Evolutionary conservation across 1,140 invertebrate genomes (phyloP), one percentile per base, ranked within the genome.

Genomic region (Drosophila nasuta): DNA sequence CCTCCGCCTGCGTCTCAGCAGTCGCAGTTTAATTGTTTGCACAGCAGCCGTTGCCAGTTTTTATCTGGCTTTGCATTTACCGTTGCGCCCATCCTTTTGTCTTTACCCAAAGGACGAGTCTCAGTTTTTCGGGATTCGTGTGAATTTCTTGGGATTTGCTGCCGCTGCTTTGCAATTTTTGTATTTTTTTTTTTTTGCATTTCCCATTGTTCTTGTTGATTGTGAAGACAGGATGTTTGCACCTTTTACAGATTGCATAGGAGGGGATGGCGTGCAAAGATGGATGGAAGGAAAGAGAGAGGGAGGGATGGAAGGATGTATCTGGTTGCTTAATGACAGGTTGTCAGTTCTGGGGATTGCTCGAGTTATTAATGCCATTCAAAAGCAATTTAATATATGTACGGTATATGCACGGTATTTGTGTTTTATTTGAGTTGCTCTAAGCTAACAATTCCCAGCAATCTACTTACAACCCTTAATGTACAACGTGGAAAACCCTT

Each of bases 331-430:
- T 85, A 85, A 85, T 81, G 77, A 85, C 81, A 85, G 82, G 81
- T 83, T 83, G 73, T 62, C 60, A 54, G 62, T 11, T 11, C 28
- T 43, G 54, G 46, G 66, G 52, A 28, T 25, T 35, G 49, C 52
- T 52, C 57, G 67, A 66, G 56, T 75, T 76, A 81, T 85, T 77
- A 85, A 78, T 86, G 81, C 74, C 77, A 85, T 85, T 77, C 66
- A 69, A 85, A 83, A 85, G 81, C 81, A 85, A 86, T 85, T 83
- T 85, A 85, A 81, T 85, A 85, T 81, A 81, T 10, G 8, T 38
- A 38, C 0, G 35, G 30, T 33, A 33, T 85, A 15, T 15, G 15
- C 15, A 15, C 15, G 15, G 69, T 66, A 71, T 69, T 54, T 64
- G 46, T 33, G 48, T 66, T 72, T 56, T 56, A 60, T 65, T 52